Percentiles rank a stretch among this genome's conserved stretches.
phyloP scores from a whole-genome alignment of 2,888 invertebrate species.

The Lepidocyrtinus sp. region DNA sequence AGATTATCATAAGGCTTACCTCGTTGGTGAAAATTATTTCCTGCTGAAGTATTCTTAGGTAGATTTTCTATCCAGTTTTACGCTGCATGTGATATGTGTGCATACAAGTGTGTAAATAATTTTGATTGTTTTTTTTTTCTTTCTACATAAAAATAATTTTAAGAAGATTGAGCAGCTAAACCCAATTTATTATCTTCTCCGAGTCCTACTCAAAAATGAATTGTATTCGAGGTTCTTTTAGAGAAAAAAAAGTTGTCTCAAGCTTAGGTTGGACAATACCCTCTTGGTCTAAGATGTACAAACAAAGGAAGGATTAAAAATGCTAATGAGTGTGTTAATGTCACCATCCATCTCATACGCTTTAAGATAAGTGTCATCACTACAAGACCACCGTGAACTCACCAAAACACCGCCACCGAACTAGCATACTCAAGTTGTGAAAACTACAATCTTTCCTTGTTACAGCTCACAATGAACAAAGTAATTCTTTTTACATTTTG shows the following conservation, averaged over 20 bases:
- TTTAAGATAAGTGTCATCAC: conserved; percentile 33
- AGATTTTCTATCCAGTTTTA: too few species aligned
- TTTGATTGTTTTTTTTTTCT: too few species aligned
- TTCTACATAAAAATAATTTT: too few species aligned
- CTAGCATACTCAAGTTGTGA: background rate
- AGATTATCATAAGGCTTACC: too few species aligned
- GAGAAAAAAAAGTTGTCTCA: background rate
- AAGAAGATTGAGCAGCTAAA: too few species aligned
- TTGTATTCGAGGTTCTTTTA: too few species aligned
- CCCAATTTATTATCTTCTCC: too few species aligned
- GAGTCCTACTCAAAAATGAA: too few species aligned
- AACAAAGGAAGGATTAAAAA: conserved; percentile 10
- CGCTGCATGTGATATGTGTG: too few species aligned
- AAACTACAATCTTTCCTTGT: background rate
- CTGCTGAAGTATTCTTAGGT: too few species aligned
- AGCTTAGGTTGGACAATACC: background rate
- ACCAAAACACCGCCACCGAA: background rate
- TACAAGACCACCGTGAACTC: background rate
- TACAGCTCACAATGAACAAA: background rate
- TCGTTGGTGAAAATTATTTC: too few species aligned
- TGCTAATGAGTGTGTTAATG: conserved; percentile 25
- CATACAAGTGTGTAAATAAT: too few species aligned
- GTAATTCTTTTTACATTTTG: background rate
- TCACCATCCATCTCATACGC: conserved; percentile 22
- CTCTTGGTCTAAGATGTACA: background rate